Conservation (phyloP, 2,113 vertebrate species). For the Benitochromis conjunctus region DNA sequence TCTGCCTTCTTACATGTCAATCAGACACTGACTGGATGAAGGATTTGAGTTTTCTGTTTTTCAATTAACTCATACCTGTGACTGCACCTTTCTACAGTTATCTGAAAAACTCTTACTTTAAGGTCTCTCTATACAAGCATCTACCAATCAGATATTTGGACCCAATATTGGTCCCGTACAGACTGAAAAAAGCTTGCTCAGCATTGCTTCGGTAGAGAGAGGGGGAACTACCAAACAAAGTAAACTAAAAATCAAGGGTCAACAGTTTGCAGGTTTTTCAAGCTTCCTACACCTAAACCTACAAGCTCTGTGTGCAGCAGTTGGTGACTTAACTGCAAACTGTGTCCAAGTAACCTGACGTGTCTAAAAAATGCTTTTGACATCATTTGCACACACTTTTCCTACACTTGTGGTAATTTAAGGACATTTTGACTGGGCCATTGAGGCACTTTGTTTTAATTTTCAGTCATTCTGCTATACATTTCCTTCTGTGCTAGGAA, state of each 20-base stretch:
- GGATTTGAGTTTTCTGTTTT: background rate
- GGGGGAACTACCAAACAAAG: background rate
- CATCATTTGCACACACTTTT: background rate
- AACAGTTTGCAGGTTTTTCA: background rate
- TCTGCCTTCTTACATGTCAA: background rate
- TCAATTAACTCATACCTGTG: background rate
- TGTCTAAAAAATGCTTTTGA: background rate
- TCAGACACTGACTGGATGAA: background rate
- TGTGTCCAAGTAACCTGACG: background rate
- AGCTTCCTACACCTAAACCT: background rate
- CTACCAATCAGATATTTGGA: background rate
- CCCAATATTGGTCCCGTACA: background rate
- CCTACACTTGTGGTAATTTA: background rate
- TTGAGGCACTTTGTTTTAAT: background rate
- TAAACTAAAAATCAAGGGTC: background rate
- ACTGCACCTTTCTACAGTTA: background rate
- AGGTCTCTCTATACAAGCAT: background rate
- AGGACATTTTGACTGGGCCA: background rate
- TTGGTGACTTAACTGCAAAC: background rate
- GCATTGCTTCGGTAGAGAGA: background rate
- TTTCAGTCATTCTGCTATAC: background rate
- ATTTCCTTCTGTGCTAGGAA: background rate
- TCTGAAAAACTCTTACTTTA: background rate
- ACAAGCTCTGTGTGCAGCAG: background rate
- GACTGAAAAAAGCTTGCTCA: background rate